Evolutionary conservation across 2,797 vertebrate species (phyloP), one percentile per base, ranked within the genome.

Genomic region (Oophaga sylvatica): DNA sequence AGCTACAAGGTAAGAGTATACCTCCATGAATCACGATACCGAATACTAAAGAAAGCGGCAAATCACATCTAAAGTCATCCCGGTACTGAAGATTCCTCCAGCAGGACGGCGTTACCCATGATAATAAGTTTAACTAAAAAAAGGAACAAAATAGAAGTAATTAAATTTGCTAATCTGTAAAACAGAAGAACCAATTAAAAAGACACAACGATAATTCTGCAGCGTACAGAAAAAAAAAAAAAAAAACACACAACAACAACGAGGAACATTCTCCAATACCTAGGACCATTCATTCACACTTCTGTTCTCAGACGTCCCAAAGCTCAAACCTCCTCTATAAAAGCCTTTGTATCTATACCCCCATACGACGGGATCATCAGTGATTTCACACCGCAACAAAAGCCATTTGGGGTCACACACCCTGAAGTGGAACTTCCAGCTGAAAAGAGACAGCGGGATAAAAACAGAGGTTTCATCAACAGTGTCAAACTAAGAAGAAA

Each of bases 91-190:
- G 10, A 31, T 11, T 73, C 68, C 20, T 73, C 16, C 57, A 45
- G 67, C 29, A 60, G 68, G 57, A 84, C 19, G 81, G 22, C 67
- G 82, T 29, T 75, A 16, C 70, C 82, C 31, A 20, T 75, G 82
- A 84, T 84, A 84, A 84, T 84, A 76, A 57, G 19, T 45, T 62
- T 62, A 63, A 62, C 70, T 45, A 84, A 84, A 41, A 84, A 41
- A 41, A 84, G 22, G 70, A 75, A 75, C 82, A 75, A 59, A 62
- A 45, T 60, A 29, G 41, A 53, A 53, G 83, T 41, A 78, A 85
- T 78, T 85, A 29, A 63, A 85, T 85, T 17, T 31, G 73, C 83
- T 77, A 85, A 65, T 85, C 83, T 85, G 73, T 63, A 59, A 84
- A 85, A 77, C 83, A 85, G 57, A 63, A 75, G 17, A 84, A 77